A percentile compares a stretch with the other conserved stretches of the same genome.
Conservation (phyloP, 1,140 invertebrate species). For the Lysiphlebus fabarum region DNA sequence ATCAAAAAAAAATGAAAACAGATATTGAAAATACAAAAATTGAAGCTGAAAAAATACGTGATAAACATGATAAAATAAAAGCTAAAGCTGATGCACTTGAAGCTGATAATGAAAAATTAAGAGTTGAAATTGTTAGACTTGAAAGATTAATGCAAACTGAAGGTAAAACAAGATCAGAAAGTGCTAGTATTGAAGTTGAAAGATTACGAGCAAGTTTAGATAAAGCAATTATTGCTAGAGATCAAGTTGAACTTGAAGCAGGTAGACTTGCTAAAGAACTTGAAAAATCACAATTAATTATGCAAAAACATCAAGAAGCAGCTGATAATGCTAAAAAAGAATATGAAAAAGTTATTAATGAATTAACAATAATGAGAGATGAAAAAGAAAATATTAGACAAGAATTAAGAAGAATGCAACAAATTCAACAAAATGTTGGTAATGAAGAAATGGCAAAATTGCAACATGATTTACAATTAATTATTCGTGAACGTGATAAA, state of each 20-base stretch:
- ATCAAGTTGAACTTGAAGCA: slow-evolving; percentile 80
- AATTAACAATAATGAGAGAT: slow-evolving; percentile 75
- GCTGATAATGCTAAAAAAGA: slow-evolving; percentile 77
- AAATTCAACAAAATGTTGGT: slow-evolving; percentile 66
- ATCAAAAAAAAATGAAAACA: slow-evolving; percentile 72
- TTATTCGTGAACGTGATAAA: slow-evolving; percentile 68
- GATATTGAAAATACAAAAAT: slow-evolving; percentile 78
- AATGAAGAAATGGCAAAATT: slow-evolving; percentile 57
- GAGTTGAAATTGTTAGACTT: slow-evolving; percentile 66
- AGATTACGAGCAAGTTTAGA: slow-evolving; percentile 80
- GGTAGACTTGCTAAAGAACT: slow-evolving; percentile 80
- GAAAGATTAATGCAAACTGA: slow-evolving; percentile 63
- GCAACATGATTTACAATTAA: slow-evolving; percentile 69
- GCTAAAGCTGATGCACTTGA: slow-evolving; percentile 65
- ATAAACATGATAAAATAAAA: slow-evolving; percentile 79
- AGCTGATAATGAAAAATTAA: slow-evolving; percentile 71
- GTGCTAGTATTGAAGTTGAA: slow-evolving; percentile 70
- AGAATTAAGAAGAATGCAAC: slow-evolving; percentile 66
- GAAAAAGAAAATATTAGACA: slow-evolving; percentile 68
- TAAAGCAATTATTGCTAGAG: slow-evolving; percentile 74
- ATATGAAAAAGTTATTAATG: slow-evolving; percentile 76
- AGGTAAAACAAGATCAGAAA: slow-evolving; percentile 53
- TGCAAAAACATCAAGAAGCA: slow-evolving; percentile 76
- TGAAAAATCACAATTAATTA: slow-evolving; percentile 78
- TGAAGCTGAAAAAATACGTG: slow-evolving; percentile 80